Percentiles rank a stretch among this genome's conserved stretches.
Conservation (phyloP, 2,888 invertebrate genomes). For the Chrysodeixis includens region DNA sequence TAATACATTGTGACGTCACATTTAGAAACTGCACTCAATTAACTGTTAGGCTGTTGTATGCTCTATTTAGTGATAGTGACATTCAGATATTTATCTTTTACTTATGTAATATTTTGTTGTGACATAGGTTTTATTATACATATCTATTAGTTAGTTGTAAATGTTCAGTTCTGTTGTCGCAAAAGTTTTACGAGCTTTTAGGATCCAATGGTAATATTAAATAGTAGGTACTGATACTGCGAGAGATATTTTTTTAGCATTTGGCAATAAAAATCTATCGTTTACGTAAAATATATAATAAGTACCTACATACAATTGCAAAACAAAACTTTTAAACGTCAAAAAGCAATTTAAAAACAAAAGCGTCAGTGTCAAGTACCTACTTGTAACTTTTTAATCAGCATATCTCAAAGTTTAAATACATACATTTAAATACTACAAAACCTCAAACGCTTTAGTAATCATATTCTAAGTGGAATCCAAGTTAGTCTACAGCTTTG, state of each 20-base stretch:
- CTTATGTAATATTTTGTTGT: not conserved
- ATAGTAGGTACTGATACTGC: too few species aligned
- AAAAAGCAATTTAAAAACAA: too few species aligned
- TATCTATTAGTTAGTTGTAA: not conserved
- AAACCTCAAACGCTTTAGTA: conserved; percentile 18
- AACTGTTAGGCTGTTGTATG: conserved; percentile 20
- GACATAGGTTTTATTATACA: not conserved
- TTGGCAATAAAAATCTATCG: too few species aligned
- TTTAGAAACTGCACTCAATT: conserved; percentile 48
- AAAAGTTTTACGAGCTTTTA: too few species aligned
- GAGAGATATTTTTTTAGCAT: too few species aligned
- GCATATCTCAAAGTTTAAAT: too few species aligned
- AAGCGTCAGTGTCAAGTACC: too few species aligned
- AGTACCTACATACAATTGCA: too few species aligned
- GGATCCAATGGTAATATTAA: too few species aligned
- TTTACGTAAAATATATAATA: too few species aligned
- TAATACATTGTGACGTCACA: conserved; percentile 45
- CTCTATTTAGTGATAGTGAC: conserved; percentile 21
- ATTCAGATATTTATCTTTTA: conserved; percentile 27
- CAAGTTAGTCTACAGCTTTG: conserved; percentile 16
- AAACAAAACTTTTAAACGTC: too few species aligned
- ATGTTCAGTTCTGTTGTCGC: not conserved
- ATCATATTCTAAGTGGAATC: conserved; percentile 21
- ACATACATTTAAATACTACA: conserved; percentile 24
- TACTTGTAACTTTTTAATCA: too few species aligned